Percentiles rank a stretch among this genome's conserved stretches.
phyloP scores from a whole-genome alignment of 2,113 vertebrate genomes.

The Perccottus glenii region DNA sequence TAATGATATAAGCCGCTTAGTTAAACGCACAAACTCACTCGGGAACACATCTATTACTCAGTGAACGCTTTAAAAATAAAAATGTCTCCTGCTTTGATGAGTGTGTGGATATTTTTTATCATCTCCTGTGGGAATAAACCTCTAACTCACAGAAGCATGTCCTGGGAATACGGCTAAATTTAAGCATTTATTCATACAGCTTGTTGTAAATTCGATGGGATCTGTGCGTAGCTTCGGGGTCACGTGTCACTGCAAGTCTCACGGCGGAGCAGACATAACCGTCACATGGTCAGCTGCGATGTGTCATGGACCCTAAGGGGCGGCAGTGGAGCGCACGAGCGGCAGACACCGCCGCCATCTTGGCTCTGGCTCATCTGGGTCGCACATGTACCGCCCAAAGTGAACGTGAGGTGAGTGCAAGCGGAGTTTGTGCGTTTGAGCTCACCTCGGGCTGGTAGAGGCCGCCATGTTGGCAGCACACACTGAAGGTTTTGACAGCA shows the following conservation, averaged over 20 bases:
- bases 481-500: constrained; percentile 84
- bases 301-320: constrained; percentile 45
- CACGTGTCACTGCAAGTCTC: constrained; percentile 22
- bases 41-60: constrained; percentile 8
- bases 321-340: constrained; percentile 11
- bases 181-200: neutral
- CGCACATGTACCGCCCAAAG: constrained; percentile 35
- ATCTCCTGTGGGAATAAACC: constrained; percentile 35
- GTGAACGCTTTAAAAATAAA: constrained; percentile 17
- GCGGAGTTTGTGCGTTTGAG: constrained; percentile 22
- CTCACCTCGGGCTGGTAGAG: constrained; percentile 89
- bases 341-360: constrained; percentile 7
- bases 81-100: constrained; percentile 30
- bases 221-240: neutral
- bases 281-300: constrained; percentile 42
- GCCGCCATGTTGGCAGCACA: constrained; percentile 90
- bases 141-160: neutral
- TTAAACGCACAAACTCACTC: neutral
- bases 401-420: neutral
- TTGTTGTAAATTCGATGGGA: neutral
- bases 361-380: constrained; percentile 44
- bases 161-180: constrained; percentile 4
- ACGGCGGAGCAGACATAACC: neutral
- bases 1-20: constrained; percentile 5
- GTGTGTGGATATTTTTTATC: constrained; percentile 49